Percentiles rank a stretch among this genome's conserved stretches.
phyloP scores from a whole-genome alignment of 2,888 invertebrate species.

The Drosophila sordidula region DNA sequence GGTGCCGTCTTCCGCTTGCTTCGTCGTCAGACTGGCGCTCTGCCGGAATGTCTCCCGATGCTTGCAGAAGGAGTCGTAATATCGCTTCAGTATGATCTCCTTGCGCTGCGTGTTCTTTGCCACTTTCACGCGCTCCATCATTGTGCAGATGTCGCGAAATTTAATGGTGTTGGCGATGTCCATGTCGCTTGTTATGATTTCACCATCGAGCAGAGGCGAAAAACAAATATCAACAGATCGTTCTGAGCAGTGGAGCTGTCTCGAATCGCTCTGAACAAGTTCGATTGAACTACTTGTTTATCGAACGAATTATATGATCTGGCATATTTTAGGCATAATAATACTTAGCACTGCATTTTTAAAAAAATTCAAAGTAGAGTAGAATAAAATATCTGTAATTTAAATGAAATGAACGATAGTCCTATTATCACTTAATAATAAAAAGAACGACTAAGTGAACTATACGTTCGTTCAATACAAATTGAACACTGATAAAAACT shows the following conservation, averaged over 20 bases:
- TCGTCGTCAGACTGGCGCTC: slow-evolving; percentile 28
- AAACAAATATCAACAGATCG: not conserved
- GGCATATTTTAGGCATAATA: too few relatives aligned
- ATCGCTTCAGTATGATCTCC: slow-evolving; percentile 73
- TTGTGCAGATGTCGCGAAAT: slow-evolving; percentile 79
- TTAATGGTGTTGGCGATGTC: slow-evolving; percentile 82
- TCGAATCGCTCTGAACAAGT: not conserved
- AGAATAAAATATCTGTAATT: too few relatives aligned
- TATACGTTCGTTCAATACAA: too few relatives aligned
- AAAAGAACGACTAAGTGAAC: too few relatives aligned
- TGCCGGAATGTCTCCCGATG: slow-evolving; percentile 74
- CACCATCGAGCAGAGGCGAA: slow-evolving; percentile 21
- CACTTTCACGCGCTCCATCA: slow-evolving; percentile 78
- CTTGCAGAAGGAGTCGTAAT: slow-evolving; percentile 79
- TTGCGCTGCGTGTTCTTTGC: slow-evolving; percentile 67
- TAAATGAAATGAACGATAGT: too few relatives aligned
- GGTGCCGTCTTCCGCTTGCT: slow-evolving; percentile 79
- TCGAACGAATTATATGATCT: not conserved
- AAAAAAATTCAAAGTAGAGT: too few relatives aligned
- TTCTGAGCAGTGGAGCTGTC: not conserved
- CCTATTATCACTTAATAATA: too few relatives aligned
- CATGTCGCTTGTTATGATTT: slow-evolving; percentile 34
- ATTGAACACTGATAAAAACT: too few relatives aligned
- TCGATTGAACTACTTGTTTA: not conserved
- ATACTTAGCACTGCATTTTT: too few relatives aligned